Evolutionary conservation across 2,113 vertebrate genomes (phyloP).

Genomic region (Boleophthalmus pectinirostris): DNA sequence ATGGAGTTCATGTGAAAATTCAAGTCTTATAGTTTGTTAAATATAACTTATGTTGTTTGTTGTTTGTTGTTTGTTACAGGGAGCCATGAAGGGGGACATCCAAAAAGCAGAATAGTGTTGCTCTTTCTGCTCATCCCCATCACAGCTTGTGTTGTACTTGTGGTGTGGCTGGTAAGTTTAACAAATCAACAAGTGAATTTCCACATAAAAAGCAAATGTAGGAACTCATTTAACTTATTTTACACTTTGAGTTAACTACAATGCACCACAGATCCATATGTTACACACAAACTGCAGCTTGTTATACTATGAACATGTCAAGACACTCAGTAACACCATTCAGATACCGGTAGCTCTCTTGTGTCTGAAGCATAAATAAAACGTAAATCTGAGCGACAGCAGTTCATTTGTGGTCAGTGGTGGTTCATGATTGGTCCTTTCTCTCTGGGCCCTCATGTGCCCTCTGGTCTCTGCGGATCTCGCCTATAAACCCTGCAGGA

Average conservation of each 20-base stretch:
- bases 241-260: too few species aligned
- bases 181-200: not conserved
- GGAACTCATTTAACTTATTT: not conserved
- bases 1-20: too few species aligned
- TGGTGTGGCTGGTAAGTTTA: slow-evolving; percentile 63
- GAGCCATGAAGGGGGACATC: slow-evolving; percentile 40
- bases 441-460: not conserved
- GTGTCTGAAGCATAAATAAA: slow-evolving; percentile 1
- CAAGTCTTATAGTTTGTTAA: too few species aligned
- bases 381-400: not conserved
- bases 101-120: slow-evolving; percentile 44
- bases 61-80: slow-evolving; percentile 35
- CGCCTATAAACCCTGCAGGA: slow-evolving; percentile 17
- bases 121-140: slow-evolving; percentile 63
- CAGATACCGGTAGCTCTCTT: not conserved
- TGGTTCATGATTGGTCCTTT: slow-evolving; percentile 5
- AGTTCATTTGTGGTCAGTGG: not conserved
- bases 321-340: not conserved
- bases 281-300: not conserved
- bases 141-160: slow-evolving; percentile 44
- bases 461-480: slow-evolving; percentile 21
- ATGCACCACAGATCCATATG: too few species aligned
- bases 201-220: not conserved
- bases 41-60: too few species aligned
- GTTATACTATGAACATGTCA: not conserved